A percentile compares a stretch with the other conserved stretches of the same genome.
Evolutionary conservation across 2,888 invertebrate genomes (phyloP).

Genomic region (Chesias legatella): DNA sequence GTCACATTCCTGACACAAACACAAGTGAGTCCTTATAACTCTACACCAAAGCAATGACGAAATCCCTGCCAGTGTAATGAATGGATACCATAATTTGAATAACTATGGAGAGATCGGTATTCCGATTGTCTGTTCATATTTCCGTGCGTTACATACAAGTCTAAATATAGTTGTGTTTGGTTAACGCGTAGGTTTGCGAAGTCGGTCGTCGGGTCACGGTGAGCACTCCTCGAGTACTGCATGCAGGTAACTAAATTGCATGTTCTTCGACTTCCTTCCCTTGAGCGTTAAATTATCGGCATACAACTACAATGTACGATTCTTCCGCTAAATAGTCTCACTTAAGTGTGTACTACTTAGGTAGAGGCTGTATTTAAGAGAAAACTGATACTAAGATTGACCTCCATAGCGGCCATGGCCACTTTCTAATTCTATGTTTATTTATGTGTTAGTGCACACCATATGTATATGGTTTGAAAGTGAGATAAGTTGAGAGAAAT

Average conservation of each 20-base stretch:
- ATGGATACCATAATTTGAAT: conserved; percentile 43
- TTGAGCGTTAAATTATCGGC: background rate
- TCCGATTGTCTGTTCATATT: conserved; percentile 35
- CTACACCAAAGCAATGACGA: conserved; percentile 17
- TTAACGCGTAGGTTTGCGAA: conserved; percentile 12
- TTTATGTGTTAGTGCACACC: conserved; percentile 2
- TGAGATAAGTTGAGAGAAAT: no score
- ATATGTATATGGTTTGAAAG: background rate
- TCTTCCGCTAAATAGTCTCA: background rate
- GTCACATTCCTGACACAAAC: conserved; percentile 1
- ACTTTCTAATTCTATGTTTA: conserved; percentile 20
- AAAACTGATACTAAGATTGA: conserved; percentile 6
- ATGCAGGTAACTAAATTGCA: background rate
- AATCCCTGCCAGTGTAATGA: conserved; percentile 18
- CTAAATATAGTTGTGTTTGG: conserved; percentile 31
- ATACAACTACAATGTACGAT: background rate
- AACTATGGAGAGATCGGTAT: conserved; percentile 40
- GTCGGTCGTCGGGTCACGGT: conserved; percentile 17
- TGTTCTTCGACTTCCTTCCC: conserved; percentile 3
- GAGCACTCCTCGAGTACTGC: background rate
- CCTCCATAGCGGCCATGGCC: conserved; percentile 8
- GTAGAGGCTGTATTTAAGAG: conserved; percentile 1
- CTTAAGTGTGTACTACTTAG: background rate
- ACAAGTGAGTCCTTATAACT: conserved; percentile 19
- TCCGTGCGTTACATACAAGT: conserved; percentile 25